Evolutionary conservation across 2,797 vertebrate species (phyloP).

Genomic region (Trachops cirrhosus): DNA sequence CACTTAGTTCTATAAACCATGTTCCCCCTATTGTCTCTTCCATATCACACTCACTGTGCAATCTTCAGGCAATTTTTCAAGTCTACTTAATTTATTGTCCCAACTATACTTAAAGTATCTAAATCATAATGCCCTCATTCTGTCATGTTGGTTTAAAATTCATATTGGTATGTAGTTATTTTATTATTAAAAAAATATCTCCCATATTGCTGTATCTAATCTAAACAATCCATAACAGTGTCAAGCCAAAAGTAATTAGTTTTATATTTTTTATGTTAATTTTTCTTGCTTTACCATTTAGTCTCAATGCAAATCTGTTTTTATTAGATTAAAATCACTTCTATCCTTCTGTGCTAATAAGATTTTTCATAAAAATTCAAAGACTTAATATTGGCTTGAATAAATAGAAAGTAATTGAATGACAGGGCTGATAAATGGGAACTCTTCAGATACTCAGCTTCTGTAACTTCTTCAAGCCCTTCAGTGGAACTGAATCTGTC

Average conservation of each 20-base stretch:
- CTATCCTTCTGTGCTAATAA: conserved; percentile 36
- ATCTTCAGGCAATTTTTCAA: conserved; percentile 53
- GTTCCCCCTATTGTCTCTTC: background rate
- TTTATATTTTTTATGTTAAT: conserved; percentile 59
- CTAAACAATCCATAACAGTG: conserved; percentile 43
- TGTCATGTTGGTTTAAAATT: conserved; percentile 78
- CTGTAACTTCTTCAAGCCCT: background rate
- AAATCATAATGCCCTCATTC: conserved; percentile 72
- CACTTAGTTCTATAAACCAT: background rate
- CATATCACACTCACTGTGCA: background rate
- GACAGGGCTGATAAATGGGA: background rate
- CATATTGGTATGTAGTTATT: conserved; percentile 67
- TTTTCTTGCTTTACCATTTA: conserved; percentile 57
- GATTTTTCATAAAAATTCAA: conserved; percentile 54
- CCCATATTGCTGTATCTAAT: conserved; percentile 51
- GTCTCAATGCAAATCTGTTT: conserved; percentile 58
- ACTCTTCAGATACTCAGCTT: background rate
- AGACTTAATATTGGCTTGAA: conserved; percentile 50
- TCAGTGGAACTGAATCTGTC: background rate
- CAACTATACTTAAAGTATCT: conserved; percentile 46
- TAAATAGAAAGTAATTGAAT: conserved; percentile 57
- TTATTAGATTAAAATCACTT: conserved; percentile 63
- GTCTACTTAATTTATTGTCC: conserved; percentile 66
- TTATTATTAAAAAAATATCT: conserved; percentile 49
- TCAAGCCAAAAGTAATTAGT: conserved; percentile 62